Base-by-base conservation (phyloP, 2,888 invertebrate species). In the Sinopyrophorus schimmeli region DNA sequence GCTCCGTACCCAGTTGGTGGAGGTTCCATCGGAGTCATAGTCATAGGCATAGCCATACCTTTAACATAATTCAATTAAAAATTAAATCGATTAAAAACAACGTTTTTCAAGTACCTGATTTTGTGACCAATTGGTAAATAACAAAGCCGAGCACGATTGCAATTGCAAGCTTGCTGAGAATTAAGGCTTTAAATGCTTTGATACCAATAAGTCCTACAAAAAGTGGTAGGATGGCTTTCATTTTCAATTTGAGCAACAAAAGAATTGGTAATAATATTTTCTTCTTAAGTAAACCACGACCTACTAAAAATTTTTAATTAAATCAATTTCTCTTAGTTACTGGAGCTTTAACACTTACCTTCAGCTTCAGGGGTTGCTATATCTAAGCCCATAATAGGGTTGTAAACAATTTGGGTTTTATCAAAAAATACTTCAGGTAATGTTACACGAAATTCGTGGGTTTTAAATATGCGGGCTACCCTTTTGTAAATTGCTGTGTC, bases 201-300 rank as follows among this genome's bases (percentile, higher is more conserved):
- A 91, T 75, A 55, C 89, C 87, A 67, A 90, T 83, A 63, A 90
- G 74, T 28, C 84, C 81, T 17, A 91, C 81, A 60, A 91, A 79
- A 64, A 92, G 86, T 21, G 91, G 92, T 83, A 88, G 86, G 53
- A 92, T 72, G 14, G 87, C 84, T 73, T 92, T 90, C 78, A 90
- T 77, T 74, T 91, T 91, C 65, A 92, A 73, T 74, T 92, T 92
- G 63, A 92, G 74, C 37, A 91, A 78, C 59, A 92, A 76, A 59
- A 91, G 75, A 53, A 90, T 78, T 9, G 91, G 91, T 66, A 91
- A 76, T 55, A 91, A 77, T 32, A 91, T 80, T 71, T 91, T 91
- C 77, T 91, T 89, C 78, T 91, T 89, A 65, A 89, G 77, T 47
- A 78, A 68, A 63, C 87, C 88, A 55, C 89, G 84, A 63, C 86